Evolutionary conservation across 1,140 invertebrate species (phyloP), one percentile per base, ranked within the genome.

Genomic region (Hycleus cichorii): DNA sequence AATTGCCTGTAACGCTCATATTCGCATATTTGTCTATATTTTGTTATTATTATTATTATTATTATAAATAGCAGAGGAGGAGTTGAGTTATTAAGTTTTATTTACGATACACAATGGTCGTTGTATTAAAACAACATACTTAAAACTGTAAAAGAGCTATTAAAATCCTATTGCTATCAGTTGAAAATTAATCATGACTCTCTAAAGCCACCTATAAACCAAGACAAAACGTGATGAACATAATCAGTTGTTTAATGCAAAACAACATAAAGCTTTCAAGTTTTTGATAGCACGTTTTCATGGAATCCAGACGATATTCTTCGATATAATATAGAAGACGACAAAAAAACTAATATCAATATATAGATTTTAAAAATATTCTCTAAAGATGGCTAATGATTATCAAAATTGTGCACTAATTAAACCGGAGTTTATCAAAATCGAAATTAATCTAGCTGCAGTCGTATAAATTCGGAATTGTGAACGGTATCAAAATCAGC

Each of bases 181-280:
- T 44, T 49, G 57, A 56, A 66, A 70, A 70, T 70, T 70, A 69
- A 70, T 70, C 69, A 70, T 61, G 65, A 44, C 55, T 58, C 56
- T 62, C 58, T 70, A 62, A 68, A 67, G 58, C 60, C 60, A 60
- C 39, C 62, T 47, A 55, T 59, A 63, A 63, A 60, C 58, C 51
- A 65, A 69, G 49, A 68, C 64, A 62, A 60, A 66, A 68, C 64
- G 60, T 65, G 65, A 65, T 62, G 67, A 59, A 58, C 58, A 60
- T 63, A 70, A 70, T 70, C 69, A 64, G 63, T 64, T 67, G 62
- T 65, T 70, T 68, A 69, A 70, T 69, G 69, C 69, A 69, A 65
- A 64, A 70, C 69, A 70, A 69, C 66, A 65, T 65, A 70, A 70
- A 66, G 69, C 69, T 70, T 65, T 70, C 67, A 69, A 60, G 52